These are phyloP conservation scores for Sphenodon punctatus DNA, from an alignment of 2,797 vertebrate genomes.

Conservation along the genomic window DNA sequence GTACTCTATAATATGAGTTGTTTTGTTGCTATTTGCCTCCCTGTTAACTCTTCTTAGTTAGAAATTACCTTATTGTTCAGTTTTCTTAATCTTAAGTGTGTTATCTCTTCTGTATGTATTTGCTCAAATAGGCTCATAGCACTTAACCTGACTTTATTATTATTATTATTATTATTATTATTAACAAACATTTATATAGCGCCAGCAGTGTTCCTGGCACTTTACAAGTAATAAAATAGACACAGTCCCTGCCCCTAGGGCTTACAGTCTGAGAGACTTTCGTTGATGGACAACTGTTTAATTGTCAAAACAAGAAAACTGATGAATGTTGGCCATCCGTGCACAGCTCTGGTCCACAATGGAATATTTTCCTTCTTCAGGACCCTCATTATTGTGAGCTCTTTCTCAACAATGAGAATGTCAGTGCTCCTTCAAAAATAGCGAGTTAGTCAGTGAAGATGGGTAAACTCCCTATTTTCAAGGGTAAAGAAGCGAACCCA, in stretches of 20 bases:
- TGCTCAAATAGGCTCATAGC: constrained; percentile 4
- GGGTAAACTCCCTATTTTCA: background rate
- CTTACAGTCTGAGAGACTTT: too few species aligned
- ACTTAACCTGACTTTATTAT: background rate
- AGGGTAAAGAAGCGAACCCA: background rate
- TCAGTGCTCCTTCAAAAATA: background rate
- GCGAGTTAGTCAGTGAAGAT: background rate
- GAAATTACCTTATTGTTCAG: constrained; percentile 54
- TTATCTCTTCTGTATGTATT: background rate
- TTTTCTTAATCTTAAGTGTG: constrained; percentile 12
- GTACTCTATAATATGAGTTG: constrained; percentile 18
- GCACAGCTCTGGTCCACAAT: background rate
- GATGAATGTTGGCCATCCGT: background rate
- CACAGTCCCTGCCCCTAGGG: too few species aligned
- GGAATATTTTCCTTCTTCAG: constrained; percentile 9
- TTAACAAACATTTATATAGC: too few species aligned
- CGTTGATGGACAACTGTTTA: too few species aligned
- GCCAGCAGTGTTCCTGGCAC: too few species aligned
- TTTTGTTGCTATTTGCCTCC: constrained; percentile 4
- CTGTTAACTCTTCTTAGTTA: constrained; percentile 21
- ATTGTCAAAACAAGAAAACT: background rate
- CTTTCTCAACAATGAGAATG: background rate
- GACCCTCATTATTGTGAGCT: constrained; percentile 4
- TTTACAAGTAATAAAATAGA: too few species aligned
- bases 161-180: too few species aligned